A percentile compares a stretch with the other conserved stretches of the same genome.
These are phyloP conservation scores for Daktulosphaira vitifoliae DNA, from an alignment of 1,140 invertebrate genomes.

Conservation along the genomic window DNA sequence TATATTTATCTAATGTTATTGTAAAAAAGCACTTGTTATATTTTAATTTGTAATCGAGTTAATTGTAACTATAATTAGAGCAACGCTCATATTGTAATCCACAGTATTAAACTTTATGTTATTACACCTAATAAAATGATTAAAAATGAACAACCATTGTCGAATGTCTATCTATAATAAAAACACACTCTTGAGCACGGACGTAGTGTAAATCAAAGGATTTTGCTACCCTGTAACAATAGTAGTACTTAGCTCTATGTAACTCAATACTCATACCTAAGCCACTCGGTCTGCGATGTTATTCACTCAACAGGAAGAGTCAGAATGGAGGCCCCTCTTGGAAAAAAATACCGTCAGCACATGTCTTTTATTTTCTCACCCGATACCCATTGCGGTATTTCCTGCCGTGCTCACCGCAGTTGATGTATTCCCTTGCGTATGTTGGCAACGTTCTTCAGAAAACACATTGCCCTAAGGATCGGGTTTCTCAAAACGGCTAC, in stretches of 20 bases:
- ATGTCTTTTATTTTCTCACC: conserved; percentile 22
- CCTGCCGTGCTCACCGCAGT: conserved; percentile 1
- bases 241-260: not conserved
- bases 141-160: not conserved
- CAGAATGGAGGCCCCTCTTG: conserved; percentile 17
- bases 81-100: too few relatives aligned
- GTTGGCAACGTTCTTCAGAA: conserved; percentile 2
- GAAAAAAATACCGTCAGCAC: conserved; percentile 24
- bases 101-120: too few relatives aligned
- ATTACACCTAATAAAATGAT: too few relatives aligned
- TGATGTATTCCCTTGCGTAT: not conserved
- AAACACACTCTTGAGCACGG: conserved; percentile 12
- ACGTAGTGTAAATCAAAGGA: not conserved
- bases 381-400: conserved; percentile 10
- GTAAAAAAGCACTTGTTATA: too few relatives aligned
- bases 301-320: conserved; percentile 26
- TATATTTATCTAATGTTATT: too few relatives aligned
- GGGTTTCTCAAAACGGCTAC: not conserved
- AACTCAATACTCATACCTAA: conserved; percentile 10
- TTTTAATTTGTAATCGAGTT: too few relatives aligned
- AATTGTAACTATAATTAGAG: too few relatives aligned
- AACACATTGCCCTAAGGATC: conserved; percentile 24
- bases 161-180: not conserved
- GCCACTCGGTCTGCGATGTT: conserved; percentile 1
- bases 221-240: conserved; percentile 27